Conservation (phyloP, 1,140 invertebrate genomes). For the Neoseiulus cucumeris region DNA sequence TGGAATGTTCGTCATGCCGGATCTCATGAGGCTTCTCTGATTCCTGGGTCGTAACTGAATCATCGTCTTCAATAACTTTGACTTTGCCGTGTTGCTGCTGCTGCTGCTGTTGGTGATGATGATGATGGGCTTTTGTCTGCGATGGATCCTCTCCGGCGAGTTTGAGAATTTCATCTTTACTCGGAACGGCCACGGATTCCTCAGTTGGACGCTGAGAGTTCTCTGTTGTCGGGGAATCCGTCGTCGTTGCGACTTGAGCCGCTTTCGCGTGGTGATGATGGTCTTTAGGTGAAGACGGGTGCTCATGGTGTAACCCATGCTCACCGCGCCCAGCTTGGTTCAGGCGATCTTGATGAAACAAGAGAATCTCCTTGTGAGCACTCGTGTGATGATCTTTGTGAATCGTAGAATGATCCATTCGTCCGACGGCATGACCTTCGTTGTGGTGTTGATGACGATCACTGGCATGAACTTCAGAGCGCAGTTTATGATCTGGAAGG, state of each 20-base stretch:
- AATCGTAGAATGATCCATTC: no score
- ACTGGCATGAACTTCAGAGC: no score
- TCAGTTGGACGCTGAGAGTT: neutral
- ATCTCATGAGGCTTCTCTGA: neutral
- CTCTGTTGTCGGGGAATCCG: no score
- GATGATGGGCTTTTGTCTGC: neutral
- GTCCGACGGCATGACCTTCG: no score
- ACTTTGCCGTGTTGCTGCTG: neutral
- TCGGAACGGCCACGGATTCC: neutral
- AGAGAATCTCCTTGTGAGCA: neutral
- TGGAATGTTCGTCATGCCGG: neutral
- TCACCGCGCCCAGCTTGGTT: no score
- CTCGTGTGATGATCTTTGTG: neutral
- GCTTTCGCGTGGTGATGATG: neutral
- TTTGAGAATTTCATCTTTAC: neutral
- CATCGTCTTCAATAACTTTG: neutral
- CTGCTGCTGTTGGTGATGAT: neutral
- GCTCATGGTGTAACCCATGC: no score
- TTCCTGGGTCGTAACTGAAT: neutral
- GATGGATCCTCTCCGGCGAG: neutral
- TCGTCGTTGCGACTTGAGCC: neutral
- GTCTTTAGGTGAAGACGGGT: neutral
- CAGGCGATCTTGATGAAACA: no score
- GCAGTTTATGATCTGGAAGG: no score
- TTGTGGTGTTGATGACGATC: no score